Conservation (phyloP, 2,797 vertebrate species). For the Sebastolobus alascanus region DNA sequence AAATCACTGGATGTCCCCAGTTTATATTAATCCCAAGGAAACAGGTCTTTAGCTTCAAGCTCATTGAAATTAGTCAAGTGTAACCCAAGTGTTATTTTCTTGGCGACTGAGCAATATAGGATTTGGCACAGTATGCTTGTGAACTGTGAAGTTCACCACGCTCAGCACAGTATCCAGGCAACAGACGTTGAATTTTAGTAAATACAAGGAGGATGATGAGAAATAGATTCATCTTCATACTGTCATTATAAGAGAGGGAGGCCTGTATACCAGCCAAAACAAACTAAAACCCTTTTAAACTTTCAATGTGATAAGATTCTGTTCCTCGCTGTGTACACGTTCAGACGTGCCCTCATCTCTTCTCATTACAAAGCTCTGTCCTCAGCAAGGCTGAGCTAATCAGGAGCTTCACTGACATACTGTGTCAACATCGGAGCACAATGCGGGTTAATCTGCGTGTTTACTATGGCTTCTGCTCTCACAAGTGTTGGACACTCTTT, state of each 20-base stretch:
- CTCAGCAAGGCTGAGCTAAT: constrained; percentile 45
- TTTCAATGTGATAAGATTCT: constrained; percentile 41
- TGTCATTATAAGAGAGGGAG: constrained; percentile 37
- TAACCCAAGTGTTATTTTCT: constrained; percentile 34
- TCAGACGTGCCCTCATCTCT: constrained; percentile 44
- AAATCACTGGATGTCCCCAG: neutral
- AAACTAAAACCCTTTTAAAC: constrained; percentile 33
- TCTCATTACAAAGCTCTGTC: constrained; percentile 41
- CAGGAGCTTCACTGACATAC: constrained; percentile 55
- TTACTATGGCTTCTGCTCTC: constrained; percentile 40
- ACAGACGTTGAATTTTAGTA: constrained; percentile 41
- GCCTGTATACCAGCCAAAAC: constrained; percentile 44
- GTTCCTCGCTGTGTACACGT: constrained; percentile 11
- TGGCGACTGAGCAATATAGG: constrained; percentile 6
- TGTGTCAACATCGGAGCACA: constrained; percentile 60
- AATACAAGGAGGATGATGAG: constrained; percentile 46
- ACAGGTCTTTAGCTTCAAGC: neutral
- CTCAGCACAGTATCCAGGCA: constrained; percentile 57
- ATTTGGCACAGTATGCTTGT: constrained; percentile 16
- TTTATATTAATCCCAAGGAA: constrained; percentile 23
- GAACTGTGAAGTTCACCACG: constrained; percentile 24
- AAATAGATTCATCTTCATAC: constrained; percentile 43
- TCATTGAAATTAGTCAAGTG: neutral
- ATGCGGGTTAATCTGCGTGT: constrained; percentile 46
- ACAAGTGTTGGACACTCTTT: constrained; percentile 4